Conservation (phyloP, 1,140 invertebrate genomes). For the Procambarus clarkii region DNA sequence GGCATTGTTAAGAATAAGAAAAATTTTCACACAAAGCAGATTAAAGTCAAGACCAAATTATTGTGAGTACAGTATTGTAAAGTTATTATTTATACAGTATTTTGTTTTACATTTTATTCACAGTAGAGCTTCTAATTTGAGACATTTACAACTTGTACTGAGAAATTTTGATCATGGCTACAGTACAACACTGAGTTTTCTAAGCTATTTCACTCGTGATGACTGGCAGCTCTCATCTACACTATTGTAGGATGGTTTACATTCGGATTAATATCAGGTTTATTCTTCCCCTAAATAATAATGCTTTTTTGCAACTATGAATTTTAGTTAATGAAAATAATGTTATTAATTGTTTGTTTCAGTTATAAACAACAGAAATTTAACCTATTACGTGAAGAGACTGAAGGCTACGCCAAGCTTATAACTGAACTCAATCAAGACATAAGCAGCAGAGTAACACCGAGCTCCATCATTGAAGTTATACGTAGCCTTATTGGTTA, state of each 20-base stretch:
- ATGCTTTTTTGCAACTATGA: background rate
- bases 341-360: conserved; percentile 47
- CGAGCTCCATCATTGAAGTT: conserved; percentile 85
- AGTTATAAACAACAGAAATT: conserved; percentile 99
- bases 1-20: conserved; percentile 93
- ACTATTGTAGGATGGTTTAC: conserved; percentile 21
- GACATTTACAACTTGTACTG: too few relatives aligned
- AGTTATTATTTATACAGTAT: too few relatives aligned
- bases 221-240: background rate
- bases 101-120: too few relatives aligned
- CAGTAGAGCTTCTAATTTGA: too few relatives aligned
- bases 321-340: background rate
- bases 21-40: conserved; percentile 95
- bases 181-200: too few relatives aligned
- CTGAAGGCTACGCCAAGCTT: conserved; percentile 98
- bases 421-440: conserved; percentile 97
- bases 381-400: conserved; percentile 98
- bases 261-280: conserved; percentile 41
- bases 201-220: too few relatives aligned
- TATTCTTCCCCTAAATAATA: conserved; percentile 72
- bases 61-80: conserved; percentile 85
- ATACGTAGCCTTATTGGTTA: conserved; percentile 95
- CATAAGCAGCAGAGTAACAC: conserved; percentile 81
- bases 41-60: conserved; percentile 97
- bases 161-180: too few relatives aligned